Conservation (phyloP, 2,113 vertebrate species). For the Setophaga kirtlandii region DNA sequence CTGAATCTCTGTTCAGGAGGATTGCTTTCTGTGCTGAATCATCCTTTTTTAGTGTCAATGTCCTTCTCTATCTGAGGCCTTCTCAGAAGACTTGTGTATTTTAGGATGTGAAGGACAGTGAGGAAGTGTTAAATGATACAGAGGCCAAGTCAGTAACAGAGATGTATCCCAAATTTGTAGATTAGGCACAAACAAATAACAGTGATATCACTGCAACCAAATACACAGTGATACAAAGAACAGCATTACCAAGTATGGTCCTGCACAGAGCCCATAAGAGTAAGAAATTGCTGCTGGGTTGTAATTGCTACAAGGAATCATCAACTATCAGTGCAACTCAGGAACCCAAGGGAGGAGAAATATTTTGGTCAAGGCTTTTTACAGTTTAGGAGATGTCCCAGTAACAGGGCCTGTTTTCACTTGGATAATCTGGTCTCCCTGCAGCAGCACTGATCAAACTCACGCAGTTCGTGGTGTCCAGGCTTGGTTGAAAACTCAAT, state of each 20-base stretch:
- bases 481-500: constrained; percentile 93
- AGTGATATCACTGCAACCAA: neutral
- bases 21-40: neutral
- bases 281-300: neutral
- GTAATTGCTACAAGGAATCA: neutral
- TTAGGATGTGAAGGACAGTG: neutral
- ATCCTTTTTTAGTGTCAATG: neutral
- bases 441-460: constrained; percentile 57
- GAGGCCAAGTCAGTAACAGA: neutral
- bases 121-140: neutral
- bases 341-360: neutral
- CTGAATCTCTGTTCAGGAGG: neutral
- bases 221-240: neutral
- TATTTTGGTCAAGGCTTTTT: neutral
- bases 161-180: neutral
- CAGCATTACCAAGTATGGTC: neutral
- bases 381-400: neutral
- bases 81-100: neutral
- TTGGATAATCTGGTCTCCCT: neutral
- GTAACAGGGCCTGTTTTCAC: neutral
- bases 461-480: constrained; percentile 90
- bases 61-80: neutral
- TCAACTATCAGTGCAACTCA: neutral
- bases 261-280: neutral
- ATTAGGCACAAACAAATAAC: neutral